Percentiles rank a stretch among this genome's conserved stretches.
phyloP scores from a whole-genome alignment of 2,797 vertebrate genomes.

The Rhadinocentrus ornatus region DNA sequence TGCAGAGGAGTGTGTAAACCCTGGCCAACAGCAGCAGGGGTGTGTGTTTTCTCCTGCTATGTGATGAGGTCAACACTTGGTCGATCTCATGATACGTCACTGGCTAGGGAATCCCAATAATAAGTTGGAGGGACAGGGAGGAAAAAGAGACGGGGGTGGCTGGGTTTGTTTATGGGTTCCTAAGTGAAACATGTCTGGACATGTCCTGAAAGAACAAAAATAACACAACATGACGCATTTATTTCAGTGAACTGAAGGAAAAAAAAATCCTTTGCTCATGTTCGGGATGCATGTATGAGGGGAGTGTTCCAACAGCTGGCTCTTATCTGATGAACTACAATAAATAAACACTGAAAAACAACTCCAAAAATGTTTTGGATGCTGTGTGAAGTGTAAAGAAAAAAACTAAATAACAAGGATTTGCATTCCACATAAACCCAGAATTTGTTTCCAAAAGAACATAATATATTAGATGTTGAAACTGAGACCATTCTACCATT shows the following conservation, averaged over 20 bases:
- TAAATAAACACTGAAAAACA: too few relatives aligned
- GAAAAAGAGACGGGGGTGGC: constrained; percentile 24
- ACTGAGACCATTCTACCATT: too few relatives aligned
- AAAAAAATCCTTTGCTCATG: constrained; percentile 36
- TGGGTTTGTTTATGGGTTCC: constrained; percentile 67
- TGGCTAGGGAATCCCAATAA: constrained; percentile 70
- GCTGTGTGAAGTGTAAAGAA: too few relatives aligned
- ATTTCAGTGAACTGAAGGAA: constrained; percentile 7
- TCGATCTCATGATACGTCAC: constrained; percentile 59
- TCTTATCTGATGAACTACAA: constrained; percentile 10
- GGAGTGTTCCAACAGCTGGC: constrained; percentile 18
- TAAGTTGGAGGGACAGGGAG: constrained; percentile 16
- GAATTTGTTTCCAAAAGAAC: too few relatives aligned
- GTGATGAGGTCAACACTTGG: constrained; percentile 60
- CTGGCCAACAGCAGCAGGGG: constrained; percentile 14
- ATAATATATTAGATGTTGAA: too few relatives aligned
- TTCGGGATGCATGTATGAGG: not conserved
- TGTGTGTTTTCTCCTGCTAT: constrained; percentile 46
- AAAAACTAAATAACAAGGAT: too few relatives aligned
- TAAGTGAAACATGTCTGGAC: constrained; percentile 67
- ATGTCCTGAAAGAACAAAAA: constrained; percentile 47
- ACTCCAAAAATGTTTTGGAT: too few relatives aligned
- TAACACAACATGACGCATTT: constrained; percentile 44
- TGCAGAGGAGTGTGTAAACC: constrained; percentile 3
- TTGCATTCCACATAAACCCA: too few relatives aligned